Percentiles rank a stretch among this genome's conserved stretches.
phyloP scores from a whole-genome alignment of 2,888 invertebrate genomes.

The Xestia ashworthii region DNA sequence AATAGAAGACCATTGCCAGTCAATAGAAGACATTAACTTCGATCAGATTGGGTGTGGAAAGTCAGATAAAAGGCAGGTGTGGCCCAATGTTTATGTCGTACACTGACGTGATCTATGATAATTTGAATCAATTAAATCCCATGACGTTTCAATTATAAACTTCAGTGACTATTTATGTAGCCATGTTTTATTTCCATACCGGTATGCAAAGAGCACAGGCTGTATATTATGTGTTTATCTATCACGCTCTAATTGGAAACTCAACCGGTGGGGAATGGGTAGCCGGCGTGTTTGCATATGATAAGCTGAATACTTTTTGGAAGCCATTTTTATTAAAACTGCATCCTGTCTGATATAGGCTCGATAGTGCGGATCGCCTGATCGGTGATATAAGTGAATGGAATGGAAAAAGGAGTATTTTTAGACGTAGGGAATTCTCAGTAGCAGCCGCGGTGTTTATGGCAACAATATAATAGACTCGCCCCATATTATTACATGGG shows the following conservation, averaged over 20 bases:
- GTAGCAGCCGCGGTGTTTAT: too few species aligned
- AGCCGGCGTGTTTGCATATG: slow-evolving; percentile 47
- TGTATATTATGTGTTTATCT: slow-evolving; percentile 59
- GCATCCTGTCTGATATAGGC: slow-evolving; percentile 55
- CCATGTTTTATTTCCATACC: slow-evolving; percentile 36
- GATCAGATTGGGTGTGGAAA: too few species aligned
- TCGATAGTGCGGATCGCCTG: slow-evolving; percentile 48
- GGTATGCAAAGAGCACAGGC: slow-evolving; percentile 20
- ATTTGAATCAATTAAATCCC: slow-evolving; percentile 38
- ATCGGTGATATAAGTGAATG: slow-evolving; percentile 11
- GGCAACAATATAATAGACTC: too few species aligned
- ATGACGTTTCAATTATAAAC: slow-evolving; percentile 30
- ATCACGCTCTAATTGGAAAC: slow-evolving; percentile 64
- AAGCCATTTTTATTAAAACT: slow-evolving; percentile 63
- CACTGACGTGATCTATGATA: slow-evolving; percentile 9
- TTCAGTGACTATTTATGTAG: slow-evolving; percentile 7
- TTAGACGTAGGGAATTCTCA: neutral
- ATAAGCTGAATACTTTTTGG: slow-evolving; percentile 56
- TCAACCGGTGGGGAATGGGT: slow-evolving; percentile 58
- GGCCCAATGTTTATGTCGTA: too few species aligned
- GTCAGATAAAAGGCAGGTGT: slow-evolving; percentile 1
- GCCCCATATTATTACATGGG: too few species aligned
- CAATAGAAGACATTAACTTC: too few species aligned
- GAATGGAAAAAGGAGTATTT: neutral
- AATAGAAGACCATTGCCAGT: too few species aligned